Evolutionary conservation across 2,797 vertebrate genomes (phyloP).

Genomic region (Clamator glandarius): DNA sequence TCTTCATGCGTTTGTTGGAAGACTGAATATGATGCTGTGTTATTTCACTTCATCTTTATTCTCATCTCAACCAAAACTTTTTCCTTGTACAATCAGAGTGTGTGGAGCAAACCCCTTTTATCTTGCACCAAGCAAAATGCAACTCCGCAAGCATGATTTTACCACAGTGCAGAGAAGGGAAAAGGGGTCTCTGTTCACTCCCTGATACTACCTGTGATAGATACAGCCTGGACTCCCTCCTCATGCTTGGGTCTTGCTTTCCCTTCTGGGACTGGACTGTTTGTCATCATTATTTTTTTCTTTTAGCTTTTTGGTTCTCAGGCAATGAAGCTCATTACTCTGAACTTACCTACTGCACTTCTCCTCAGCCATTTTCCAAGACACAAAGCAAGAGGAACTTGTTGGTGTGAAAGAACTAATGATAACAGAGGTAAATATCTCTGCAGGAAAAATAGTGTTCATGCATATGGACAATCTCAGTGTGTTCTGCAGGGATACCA

Average conservation of each 20-base stretch:
- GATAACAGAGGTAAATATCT: not conserved
- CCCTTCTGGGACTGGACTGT: not conserved
- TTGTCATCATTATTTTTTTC: not conserved
- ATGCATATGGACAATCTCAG: not conserved
- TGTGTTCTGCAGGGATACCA: not conserved
- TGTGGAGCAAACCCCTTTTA: not conserved
- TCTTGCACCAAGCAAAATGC: not conserved
- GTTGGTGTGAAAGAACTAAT: not conserved
- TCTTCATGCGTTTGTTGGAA: not conserved
- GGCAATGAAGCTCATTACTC: not conserved
- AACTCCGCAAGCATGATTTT: not conserved
- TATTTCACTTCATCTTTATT: not conserved
- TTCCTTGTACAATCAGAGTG: not conserved
- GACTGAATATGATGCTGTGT: not conserved
- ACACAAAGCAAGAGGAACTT: not conserved
- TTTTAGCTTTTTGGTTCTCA: not conserved
- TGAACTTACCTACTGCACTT: not conserved
- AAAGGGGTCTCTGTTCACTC: not conserved
- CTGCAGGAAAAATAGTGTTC: not conserved
- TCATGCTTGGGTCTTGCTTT: not conserved
- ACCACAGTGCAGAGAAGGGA: not conserved
- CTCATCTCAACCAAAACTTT: not conserved
- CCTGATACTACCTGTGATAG: not conserved
- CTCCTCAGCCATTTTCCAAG: not conserved
- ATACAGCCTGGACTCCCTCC: not conserved